Evolutionary conservation across 2,113 vertebrate genomes (phyloP).

Genomic region (Macroglossus sobrinus): DNA sequence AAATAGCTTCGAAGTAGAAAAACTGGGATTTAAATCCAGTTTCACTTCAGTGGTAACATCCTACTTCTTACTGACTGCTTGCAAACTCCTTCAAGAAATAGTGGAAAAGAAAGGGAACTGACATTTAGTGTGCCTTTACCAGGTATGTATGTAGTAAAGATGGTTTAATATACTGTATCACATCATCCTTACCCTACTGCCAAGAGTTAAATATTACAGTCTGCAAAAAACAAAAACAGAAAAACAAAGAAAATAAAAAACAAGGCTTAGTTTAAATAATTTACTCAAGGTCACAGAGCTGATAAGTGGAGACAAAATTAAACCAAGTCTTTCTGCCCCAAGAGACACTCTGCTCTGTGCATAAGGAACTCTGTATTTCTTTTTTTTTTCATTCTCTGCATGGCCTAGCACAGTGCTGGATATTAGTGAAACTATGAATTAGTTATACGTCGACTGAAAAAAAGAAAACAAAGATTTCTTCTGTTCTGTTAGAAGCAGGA

Average conservation of each 20-base stretch:
- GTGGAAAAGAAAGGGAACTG: background rate
- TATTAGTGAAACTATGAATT: background rate
- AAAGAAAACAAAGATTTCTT: background rate
- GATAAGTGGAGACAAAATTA: background rate
- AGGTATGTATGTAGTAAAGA: too few species aligned
- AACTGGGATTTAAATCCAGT: background rate
- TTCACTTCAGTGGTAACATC: background rate
- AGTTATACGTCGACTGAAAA: background rate
- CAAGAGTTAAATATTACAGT: background rate
- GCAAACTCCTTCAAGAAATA: background rate
- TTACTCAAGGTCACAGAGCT: background rate
- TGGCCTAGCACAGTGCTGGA: background rate
- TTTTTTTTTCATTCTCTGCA: background rate
- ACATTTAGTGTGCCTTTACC: background rate
- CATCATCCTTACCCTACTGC: background rate
- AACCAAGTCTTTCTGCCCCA: background rate
- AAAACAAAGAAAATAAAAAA: background rate
- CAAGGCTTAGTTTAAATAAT: background rate
- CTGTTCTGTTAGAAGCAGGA: background rate
- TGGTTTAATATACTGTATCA: background rate
- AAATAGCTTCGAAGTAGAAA: background rate
- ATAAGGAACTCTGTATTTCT: background rate
- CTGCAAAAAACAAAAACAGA: background rate
- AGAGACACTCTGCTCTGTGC: background rate
- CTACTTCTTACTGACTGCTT: background rate